These are phyloP conservation scores for Chrysotoxum bicinctum DNA, from an alignment of 2,888 invertebrate species.

Conservation along the genomic window DNA sequence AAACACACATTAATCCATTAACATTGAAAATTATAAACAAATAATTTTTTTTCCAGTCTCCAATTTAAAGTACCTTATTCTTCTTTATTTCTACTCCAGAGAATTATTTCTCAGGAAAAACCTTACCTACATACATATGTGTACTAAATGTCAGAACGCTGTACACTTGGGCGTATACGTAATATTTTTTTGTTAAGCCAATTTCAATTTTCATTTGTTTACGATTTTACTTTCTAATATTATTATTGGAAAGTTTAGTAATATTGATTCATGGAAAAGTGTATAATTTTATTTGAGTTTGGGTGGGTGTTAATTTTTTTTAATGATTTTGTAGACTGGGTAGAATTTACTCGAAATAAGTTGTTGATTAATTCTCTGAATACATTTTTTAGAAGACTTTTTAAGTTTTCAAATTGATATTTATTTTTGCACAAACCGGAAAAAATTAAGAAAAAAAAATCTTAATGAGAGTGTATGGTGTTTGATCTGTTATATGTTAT, in stretches of 20 bases:
- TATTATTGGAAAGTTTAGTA: conserved; percentile 10
- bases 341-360: background rate
- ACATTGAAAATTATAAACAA: too few relatives aligned
- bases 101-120: background rate
- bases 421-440: background rate
- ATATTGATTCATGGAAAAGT: background rate
- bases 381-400: background rate
- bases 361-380: conserved; percentile 8
- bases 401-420: background rate
- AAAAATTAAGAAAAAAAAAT: background rate
- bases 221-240: background rate
- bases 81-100: background rate
- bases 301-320: background rate
- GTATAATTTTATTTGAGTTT: background rate
- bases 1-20: too few relatives aligned
- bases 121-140: background rate
- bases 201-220: conserved; percentile 25
- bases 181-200: background rate
- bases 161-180: conserved; percentile 55
- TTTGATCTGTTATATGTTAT: background rate
- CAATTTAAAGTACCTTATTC: background rate
- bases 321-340: background rate
- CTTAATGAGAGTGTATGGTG: background rate
- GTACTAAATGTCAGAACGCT: conserved; percentile 3
- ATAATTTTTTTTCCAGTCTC: background rate